phyloP scores from a whole-genome alignment of 2,113 vertebrate species.

The Dicerorhinus sumatrensis region DNA sequence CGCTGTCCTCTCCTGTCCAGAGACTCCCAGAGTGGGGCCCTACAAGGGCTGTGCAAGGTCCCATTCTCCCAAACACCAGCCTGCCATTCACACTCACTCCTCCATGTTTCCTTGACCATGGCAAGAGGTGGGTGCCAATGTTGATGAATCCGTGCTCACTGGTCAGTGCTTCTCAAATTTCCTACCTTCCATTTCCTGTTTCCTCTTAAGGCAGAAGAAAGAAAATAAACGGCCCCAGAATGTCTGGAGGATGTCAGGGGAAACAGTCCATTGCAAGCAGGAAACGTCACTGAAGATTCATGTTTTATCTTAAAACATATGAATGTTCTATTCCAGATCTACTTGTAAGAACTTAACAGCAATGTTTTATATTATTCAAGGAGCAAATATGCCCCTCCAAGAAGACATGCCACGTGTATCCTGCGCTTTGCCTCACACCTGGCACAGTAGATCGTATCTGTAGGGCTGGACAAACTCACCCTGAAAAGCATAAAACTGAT shows the following conservation, averaged over 20 bases:
- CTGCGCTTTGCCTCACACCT: not conserved
- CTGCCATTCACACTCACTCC: not conserved
- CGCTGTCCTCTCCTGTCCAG: not conserved
- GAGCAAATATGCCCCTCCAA: not conserved
- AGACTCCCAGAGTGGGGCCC: not conserved
- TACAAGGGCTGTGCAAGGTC: rapidly evolving
- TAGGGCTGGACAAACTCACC: not conserved
- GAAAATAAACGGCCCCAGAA: not conserved
- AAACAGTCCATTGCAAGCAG: not conserved
- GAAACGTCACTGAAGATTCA: not conserved
- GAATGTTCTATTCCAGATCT: not conserved
- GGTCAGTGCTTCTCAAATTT: not conserved
- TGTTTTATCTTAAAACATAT: not conserved
- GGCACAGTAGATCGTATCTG: too few species aligned
- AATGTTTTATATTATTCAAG: not conserved
- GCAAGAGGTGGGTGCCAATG: not conserved
- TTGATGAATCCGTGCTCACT: not conserved
- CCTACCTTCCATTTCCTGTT: not conserved
- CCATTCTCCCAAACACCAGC: not conserved
- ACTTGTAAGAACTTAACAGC: not conserved
- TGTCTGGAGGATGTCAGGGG: not conserved
- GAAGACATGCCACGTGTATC: not conserved
- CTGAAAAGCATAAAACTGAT: not conserved
- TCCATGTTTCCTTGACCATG: too few species aligned
- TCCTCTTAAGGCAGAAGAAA: not conserved